Conservation (phyloP, 1,140 invertebrate genomes). For the Portunus trituberculatus region DNA sequence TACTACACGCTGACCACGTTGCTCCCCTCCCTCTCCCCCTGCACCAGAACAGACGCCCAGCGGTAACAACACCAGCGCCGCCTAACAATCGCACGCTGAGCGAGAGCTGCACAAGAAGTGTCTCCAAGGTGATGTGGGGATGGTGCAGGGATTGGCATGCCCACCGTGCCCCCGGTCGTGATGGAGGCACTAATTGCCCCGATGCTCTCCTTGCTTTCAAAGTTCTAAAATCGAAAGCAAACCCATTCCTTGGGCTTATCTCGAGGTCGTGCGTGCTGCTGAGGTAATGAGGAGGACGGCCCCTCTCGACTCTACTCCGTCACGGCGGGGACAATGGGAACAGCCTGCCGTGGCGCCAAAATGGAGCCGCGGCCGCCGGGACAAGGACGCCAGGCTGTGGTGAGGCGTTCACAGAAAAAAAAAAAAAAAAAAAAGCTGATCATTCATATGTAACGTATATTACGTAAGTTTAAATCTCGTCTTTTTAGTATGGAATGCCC, state of each 20-base stretch:
- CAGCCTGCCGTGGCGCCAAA: too few species aligned
- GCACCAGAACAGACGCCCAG: neutral
- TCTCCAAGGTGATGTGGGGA: too few species aligned
- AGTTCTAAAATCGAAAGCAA: neutral
- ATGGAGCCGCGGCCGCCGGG: too few species aligned
- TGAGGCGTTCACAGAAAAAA: too few species aligned
- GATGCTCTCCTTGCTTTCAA: neutral
- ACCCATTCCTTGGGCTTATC: slow-evolving; percentile 2
- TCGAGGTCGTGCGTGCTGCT: neutral
- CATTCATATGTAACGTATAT: too few species aligned
- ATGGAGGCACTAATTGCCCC: neutral
- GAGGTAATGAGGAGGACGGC: neutral
- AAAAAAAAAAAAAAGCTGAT: too few species aligned
- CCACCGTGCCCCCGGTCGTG: neutral
- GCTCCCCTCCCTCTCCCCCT: neutral
- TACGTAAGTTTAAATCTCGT: too few species aligned
- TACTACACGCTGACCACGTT: neutral
- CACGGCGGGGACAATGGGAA: too few species aligned
- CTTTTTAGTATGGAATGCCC: too few species aligned
- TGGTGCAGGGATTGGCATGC: neutral
- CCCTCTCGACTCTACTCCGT: neutral
- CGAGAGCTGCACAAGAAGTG: neutral
- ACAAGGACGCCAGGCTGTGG: too few species aligned
- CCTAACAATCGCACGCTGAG: neutral
- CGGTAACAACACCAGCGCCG: neutral